Base-by-base conservation (phyloP, 2,888 invertebrate genomes). In the Melanostoma mellinum region DNA sequence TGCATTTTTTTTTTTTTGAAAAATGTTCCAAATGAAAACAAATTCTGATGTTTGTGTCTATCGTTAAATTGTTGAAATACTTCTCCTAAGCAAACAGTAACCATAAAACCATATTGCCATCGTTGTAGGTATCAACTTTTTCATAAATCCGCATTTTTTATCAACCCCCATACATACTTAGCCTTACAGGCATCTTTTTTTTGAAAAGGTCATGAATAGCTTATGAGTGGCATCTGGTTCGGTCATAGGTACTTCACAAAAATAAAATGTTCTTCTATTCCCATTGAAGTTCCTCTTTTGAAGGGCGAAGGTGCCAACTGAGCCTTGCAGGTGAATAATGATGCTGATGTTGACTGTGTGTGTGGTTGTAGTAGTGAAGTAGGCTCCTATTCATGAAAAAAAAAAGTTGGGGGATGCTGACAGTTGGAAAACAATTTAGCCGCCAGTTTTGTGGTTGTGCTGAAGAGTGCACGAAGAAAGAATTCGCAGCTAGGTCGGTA, bases 381-480 rank as follows among this genome's bases (percentile, higher is more conserved):
- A 58, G 8, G 8, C 52, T 40, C 3, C 33, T n/a, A 9, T 8
- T 32, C 3, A 3, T 3, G 9, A 36, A 8, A 46, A 36, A 20
- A n/a, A 20, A 20, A 20, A 20, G 20, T 1, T 35, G 78, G 68
- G 55, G 42, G 61, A 58, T 82, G 68, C 50, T 73, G 82, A 82
- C 77, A 77, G 77, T 77, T 77, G 35, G 46, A 77, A 82, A 77
- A 73, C 63, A 73, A 82, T 82, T 82, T 77, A 82, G 55, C 40
- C 63, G 44, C 65, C 76, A 36, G 60, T 65, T 52, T 50, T 72
- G 72, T 52, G 68, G 71, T 9, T 53, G 50, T 38, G 56, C 65
- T 42, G 46, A 61, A 76, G 20, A 20, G 20, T 20, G 20, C 20
- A 42, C 40, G 71, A 5, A n/a, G 40, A 65, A 38, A 46, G 44